A percentile compares a stretch with the other conserved stretches of the same genome.
Conservation (phyloP, 2,113 vertebrate genomes). For the Zosterops hypoxanthus region DNA sequence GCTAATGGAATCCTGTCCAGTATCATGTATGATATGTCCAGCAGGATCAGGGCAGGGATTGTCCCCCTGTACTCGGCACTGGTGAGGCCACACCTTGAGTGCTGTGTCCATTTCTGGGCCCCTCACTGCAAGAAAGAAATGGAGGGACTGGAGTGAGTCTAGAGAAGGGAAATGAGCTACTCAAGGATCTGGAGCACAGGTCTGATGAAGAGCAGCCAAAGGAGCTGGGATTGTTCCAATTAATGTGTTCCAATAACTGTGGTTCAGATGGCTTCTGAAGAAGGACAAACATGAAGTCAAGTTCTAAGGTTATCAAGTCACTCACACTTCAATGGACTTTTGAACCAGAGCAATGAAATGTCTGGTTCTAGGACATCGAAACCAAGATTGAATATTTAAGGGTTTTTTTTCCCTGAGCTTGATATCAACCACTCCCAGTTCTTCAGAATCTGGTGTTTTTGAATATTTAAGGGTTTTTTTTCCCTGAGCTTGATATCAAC, state of each 20-base stretch:
- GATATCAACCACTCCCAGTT: fast-evolving
- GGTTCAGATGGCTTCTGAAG: neutral
- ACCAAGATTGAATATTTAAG: fast-evolving
- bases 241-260: no score
- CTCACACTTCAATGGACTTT: fast-evolving
- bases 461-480: neutral
- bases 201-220: fast-evolving
- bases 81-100: neutral
- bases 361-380: neutral
- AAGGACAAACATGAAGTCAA: neutral
- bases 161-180: neutral
- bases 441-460: fast-evolving
- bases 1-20: neutral
- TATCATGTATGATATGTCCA: neutral
- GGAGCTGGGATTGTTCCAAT: no score
- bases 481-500: fast-evolving
- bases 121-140: neutral
- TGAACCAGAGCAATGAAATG: neutral
- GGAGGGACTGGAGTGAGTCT: no score
- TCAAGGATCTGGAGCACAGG: no score
- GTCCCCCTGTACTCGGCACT: fast-evolving
- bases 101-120: no score
- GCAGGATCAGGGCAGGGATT: neutral
- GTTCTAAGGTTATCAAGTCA: neutral
- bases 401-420: neutral